Percentiles rank a stretch among this genome's conserved stretches.
phyloP scores from a whole-genome alignment of 2,113 vertebrate genomes.

The Typhlomys cinereus region DNA sequence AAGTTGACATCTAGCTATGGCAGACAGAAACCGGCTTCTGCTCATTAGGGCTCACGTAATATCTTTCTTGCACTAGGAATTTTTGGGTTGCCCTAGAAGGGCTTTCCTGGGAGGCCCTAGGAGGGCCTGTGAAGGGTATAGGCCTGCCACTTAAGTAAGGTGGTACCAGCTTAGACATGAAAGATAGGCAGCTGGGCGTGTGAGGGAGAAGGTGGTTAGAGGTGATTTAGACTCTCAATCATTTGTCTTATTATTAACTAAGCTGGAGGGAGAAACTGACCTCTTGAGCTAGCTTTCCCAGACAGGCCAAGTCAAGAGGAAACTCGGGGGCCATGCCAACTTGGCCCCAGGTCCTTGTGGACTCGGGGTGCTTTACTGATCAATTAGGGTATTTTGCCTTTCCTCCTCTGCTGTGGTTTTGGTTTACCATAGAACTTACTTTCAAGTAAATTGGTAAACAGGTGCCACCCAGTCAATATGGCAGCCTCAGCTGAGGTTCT shows the following conservation, averaged over 20 bases:
- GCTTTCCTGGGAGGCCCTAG: background rate
- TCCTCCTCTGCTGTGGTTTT: background rate
- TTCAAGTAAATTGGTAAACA: slow-evolving; percentile 43
- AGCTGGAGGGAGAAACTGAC: background rate
- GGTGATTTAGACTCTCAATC: background rate
- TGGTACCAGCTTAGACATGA: background rate
- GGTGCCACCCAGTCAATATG: background rate
- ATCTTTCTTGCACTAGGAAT: background rate
- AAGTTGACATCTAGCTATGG: no score
- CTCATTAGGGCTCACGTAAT: background rate
- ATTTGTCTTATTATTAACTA: background rate
- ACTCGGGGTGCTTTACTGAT: background rate
- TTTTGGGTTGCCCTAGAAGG: background rate
- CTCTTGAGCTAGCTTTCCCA: background rate
- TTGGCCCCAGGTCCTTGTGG: background rate
- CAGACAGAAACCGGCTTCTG: background rate
- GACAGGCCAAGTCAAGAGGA: background rate
- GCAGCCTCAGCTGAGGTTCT: background rate
- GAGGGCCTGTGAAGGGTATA: background rate
- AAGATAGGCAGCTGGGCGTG: background rate
- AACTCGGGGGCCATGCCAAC: background rate
- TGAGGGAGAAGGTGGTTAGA: background rate
- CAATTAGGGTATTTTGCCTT: background rate
- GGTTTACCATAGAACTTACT: slow-evolving; percentile 1
- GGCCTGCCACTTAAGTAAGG: background rate